Evolutionary conservation across 2,797 vertebrate species (phyloP).

Genomic region (Enoplosus armatus): DNA sequence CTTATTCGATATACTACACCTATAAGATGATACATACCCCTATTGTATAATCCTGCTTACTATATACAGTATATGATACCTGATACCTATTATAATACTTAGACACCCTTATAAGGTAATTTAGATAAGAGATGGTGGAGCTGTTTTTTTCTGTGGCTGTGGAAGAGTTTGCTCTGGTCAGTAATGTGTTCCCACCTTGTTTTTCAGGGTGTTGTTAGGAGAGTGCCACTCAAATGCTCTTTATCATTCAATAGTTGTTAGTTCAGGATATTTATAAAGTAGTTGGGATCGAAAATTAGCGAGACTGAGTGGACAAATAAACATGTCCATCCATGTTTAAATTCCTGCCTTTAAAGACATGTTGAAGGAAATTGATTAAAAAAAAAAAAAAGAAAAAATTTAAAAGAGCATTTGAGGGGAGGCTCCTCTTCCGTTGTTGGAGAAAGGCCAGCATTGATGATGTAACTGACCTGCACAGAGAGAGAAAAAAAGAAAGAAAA

Average conservation of each 20-base stretch:
- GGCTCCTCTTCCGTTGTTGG: constrained; percentile 21
- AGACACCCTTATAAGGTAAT: constrained; percentile 80
- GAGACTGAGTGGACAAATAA: background rate
- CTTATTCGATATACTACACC: constrained; percentile 86
- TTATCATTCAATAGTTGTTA: background rate
- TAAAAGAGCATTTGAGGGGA: constrained; percentile 39
- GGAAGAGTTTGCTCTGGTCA: constrained; percentile 58
- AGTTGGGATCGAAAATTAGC: background rate
- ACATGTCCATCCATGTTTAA: background rate
- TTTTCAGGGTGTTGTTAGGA: constrained; percentile 24
- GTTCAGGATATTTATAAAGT: background rate
- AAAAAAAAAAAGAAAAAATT: background rate
- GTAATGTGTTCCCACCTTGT: constrained; percentile 44
- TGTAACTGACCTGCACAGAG: constrained; percentile 15
- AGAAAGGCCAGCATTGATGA: constrained; percentile 34
- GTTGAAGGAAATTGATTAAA: background rate
- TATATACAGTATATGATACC: constrained; percentile 84
- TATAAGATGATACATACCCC: constrained; percentile 87
- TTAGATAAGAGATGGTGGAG: constrained; percentile 82
- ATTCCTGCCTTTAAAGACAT: constrained; percentile 2
- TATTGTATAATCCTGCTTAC: constrained; percentile 87
- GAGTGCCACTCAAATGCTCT: constrained; percentile 43
- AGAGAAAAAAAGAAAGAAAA: background rate
- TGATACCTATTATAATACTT: constrained; percentile 85
- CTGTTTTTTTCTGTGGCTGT: constrained; percentile 70